Evolutionary conservation across 2,113 vertebrate genomes (phyloP), one percentile per base, ranked within the genome.

Genomic region (Forbesichthys agassizii): DNA sequence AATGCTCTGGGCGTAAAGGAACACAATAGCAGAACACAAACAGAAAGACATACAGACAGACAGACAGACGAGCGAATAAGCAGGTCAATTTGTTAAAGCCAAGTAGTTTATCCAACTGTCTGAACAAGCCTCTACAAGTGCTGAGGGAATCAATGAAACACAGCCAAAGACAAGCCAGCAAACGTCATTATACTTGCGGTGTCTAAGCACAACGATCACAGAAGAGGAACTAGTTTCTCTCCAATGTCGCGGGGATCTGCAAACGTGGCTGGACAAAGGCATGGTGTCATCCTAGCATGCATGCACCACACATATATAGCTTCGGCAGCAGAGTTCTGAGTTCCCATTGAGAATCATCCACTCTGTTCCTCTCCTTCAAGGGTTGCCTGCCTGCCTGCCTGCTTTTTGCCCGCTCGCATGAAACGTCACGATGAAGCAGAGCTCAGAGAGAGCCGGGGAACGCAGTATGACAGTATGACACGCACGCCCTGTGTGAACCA

Each of bases 361-460:
- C 65, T n/a, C 61, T 52, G n/a, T 53, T 59, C 16, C 4, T 9
- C 63, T 53, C 71, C 48, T 74, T 49, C 20, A 2, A 64, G 59
- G 36, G 13, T 33, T 66, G 74, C 77, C 61, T 71, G n/a, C 52
- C 42, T 68, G 74, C 77, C 61, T 71, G n/a, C 52, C 5, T 53
- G 13, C 52, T 4, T 53, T n/a, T 5, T 42, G 65, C 36, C 71
- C 36, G 74, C 68, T 75, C 53, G 10, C 33, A 63, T 63, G 55
- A 59, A 81, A 77, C 71, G 77, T 79, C 65, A 79, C 63, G 72
- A 77, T 56, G 61, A 27, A 13, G 70, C 68, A 56, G 27, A 79
- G 69, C 66, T 75, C 59, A 8, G 58, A 47, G 27, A 61, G 53
- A 60, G 46, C 5, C 13, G 1, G 64, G 61, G 11, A 9, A 69